Conservation (phyloP, 2,888 invertebrate genomes). For the Hanleya hanleyi region DNA sequence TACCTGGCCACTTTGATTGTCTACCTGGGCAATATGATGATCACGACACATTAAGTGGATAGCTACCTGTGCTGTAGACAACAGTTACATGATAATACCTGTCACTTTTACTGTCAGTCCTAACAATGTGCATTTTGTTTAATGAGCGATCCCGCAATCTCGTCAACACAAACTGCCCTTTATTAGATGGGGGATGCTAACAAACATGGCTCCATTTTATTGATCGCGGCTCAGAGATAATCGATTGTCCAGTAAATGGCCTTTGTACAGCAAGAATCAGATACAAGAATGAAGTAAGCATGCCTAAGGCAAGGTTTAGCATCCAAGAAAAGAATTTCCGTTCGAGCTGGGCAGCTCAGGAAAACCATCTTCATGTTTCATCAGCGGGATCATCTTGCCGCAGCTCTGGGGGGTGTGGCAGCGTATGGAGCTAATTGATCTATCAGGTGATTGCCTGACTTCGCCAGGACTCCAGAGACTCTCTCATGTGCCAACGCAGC, state of each 20-base stretch:
- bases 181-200: no score
- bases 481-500: no score
- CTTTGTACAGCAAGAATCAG: neutral
- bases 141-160: no score
- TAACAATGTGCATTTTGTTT: neutral
- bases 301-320: neutral
- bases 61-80: neutral
- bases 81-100: neutral
- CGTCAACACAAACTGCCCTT: no score
- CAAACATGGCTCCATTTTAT: no score
- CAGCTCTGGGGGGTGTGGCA: neutral
- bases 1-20: neutral
- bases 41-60: neutral
- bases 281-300: conserved; percentile 1
- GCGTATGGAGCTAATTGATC: neutral
- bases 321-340: neutral
- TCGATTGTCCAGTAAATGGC: neutral
- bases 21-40: neutral
- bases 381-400: neutral
- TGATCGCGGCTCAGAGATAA: neutral
- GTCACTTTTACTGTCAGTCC: neutral
- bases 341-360: neutral
- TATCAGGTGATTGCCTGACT: neutral
- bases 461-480: no score
- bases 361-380: neutral